Percentiles rank a stretch among this genome's conserved stretches.
These are phyloP conservation scores for Sycobia sp. DNA, from an alignment of 1,140 invertebrate genomes.

Conservation along the genomic window DNA sequence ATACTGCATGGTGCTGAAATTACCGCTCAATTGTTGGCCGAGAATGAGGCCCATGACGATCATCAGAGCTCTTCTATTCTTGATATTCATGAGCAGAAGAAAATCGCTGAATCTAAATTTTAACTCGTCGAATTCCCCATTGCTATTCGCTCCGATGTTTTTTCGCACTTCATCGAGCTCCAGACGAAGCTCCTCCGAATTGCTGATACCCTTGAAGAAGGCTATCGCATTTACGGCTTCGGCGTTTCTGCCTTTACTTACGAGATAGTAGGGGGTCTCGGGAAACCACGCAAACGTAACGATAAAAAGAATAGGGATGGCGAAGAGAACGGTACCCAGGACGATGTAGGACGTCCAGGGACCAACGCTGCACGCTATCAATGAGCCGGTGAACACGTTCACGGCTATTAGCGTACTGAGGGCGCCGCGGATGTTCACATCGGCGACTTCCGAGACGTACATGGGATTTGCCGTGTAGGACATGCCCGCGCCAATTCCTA, in stretches of 20 bases:
- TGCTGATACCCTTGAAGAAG: slow-evolving; percentile 66
- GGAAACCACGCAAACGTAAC: slow-evolving; percentile 73
- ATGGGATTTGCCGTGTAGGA: slow-evolving; percentile 74
- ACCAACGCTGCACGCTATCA: slow-evolving; percentile 73
- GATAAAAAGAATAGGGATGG: slow-evolving; percentile 67
- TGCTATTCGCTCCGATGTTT: slow-evolving; percentile 65
- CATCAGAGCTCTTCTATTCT: slow-evolving; percentile 69
- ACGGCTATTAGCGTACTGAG: slow-evolving; percentile 74
- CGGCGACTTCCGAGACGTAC: slow-evolving; percentile 73
- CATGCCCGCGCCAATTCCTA: slow-evolving; percentile 74
- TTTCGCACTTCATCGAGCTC: slow-evolving; percentile 68
- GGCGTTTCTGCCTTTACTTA: slow-evolving; percentile 63
- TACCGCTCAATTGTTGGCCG: slow-evolving; percentile 79
- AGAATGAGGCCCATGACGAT: slow-evolving; percentile 73
- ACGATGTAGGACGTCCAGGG: slow-evolving; percentile 67
- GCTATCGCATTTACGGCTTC: slow-evolving; percentile 69
- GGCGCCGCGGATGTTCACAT: slow-evolving; percentile 71
- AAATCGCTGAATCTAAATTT: slow-evolving; percentile 47
- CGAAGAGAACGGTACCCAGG: slow-evolving; percentile 62
- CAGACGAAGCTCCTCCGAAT: slow-evolving; percentile 57
- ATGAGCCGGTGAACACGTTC: slow-evolving; percentile 69
- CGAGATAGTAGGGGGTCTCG: slow-evolving; percentile 77
- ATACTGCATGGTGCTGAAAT: slow-evolving; percentile 80
- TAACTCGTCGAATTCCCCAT: slow-evolving; percentile 51
- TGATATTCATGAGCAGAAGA: slow-evolving; percentile 49